Conservation (phyloP, 1,140 invertebrate genomes). For the Radopholus similis region DNA sequence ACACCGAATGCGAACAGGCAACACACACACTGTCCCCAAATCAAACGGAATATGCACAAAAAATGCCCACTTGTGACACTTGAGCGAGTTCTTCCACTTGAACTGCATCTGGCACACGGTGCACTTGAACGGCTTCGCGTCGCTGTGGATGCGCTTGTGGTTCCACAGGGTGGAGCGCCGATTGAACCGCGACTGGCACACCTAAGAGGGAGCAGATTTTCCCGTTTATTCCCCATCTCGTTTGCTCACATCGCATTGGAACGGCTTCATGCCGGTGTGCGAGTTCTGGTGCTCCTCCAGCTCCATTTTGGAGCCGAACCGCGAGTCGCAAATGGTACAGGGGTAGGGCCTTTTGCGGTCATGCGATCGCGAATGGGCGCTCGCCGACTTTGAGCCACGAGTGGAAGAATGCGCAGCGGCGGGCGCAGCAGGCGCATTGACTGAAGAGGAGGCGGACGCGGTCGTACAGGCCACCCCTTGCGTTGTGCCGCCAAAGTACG, state of each 20-base stretch:
- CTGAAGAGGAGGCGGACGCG: not conserved
- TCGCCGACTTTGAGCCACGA: no score
- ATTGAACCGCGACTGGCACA: constrained; percentile 58
- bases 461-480: not conserved
- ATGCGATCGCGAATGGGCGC: no score
- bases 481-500: no score
- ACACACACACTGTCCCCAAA: no score
- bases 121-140: constrained; percentile 58
- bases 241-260: constrained; percentile 51
- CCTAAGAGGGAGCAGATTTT: constrained; percentile 33
- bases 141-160: constrained; percentile 57
- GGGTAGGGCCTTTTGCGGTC: constrained; percentile 58
- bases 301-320: constrained; percentile 60
- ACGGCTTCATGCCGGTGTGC: constrained; percentile 55
- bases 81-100: constrained; percentile 60
- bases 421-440: no score
- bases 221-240: not conserved
- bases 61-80: constrained; percentile 55
- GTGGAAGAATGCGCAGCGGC: no score
- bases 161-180: constrained; percentile 59
- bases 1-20: no score
- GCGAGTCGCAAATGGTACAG: constrained; percentile 51
- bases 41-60: no score
- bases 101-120: constrained; percentile 60
- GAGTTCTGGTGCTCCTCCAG: constrained; percentile 59